Evolutionary conservation across 2,113 vertebrate species (phyloP).

Genomic region (Chascanopsetta lugubris): DNA sequence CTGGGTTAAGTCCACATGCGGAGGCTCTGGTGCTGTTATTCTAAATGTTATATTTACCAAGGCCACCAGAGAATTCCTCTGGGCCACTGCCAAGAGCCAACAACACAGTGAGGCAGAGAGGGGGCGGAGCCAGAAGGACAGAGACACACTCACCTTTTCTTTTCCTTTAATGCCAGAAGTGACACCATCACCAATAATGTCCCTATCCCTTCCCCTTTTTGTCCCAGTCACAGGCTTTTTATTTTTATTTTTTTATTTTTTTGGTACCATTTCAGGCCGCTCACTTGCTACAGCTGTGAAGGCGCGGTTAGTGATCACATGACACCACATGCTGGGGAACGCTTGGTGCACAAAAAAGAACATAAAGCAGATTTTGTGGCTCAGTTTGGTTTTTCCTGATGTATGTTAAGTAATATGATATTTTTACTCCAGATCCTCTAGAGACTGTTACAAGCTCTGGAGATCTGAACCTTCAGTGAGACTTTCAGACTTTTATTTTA

Average conservation of each 20-base stretch:
- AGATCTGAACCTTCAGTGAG: conserved; percentile 50
- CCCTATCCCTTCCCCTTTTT: conserved; percentile 41
- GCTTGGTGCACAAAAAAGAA: conserved; percentile 33
- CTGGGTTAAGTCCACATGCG: conserved; percentile 79
- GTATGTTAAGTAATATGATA: conserved; percentile 29
- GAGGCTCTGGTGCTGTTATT: conserved; percentile 74
- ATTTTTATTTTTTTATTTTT: no score
- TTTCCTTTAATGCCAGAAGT: conserved; percentile 39
- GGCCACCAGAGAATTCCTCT: conserved; percentile 82
- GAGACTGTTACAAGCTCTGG: conserved; percentile 42
- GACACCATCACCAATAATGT: conserved; percentile 30
- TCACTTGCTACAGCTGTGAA: conserved; percentile 43
- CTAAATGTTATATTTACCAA: conserved; percentile 81
- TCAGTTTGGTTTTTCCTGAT: conserved; percentile 35
- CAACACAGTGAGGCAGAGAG: conserved; percentile 53
- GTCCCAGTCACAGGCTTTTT: conserved; percentile 35
- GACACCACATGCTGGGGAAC: conserved; percentile 26
- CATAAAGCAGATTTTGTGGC: conserved; percentile 48
- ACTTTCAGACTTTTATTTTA: conserved; percentile 45
- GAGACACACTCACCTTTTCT: conserved; percentile 31
- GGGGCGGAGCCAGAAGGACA: conserved; percentile 51
- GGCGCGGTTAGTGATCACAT: conserved; percentile 42
- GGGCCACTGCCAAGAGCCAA: conserved; percentile 71
- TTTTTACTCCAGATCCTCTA: conserved; percentile 43
- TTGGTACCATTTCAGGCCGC: conserved; percentile 65